Conservation (phyloP, 1,140 invertebrate species). For the Polyergus mexicanus region DNA sequence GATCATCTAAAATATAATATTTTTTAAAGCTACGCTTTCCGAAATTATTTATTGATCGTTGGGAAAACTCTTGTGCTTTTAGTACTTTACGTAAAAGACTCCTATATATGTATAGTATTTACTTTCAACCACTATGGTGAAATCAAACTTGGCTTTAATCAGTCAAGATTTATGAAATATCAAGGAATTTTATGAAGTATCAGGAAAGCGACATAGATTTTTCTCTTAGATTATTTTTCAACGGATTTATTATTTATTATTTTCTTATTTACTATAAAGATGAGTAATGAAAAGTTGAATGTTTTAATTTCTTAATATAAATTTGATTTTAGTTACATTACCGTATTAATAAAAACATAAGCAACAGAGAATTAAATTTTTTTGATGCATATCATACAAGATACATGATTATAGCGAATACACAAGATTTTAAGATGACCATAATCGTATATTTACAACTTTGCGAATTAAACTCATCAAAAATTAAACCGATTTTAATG, state of each 20-base stretch:
- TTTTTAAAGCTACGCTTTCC: background rate
- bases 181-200: background rate
- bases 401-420: background rate
- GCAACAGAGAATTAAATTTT: slow-evolving; percentile 6
- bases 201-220: background rate
- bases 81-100: background rate
- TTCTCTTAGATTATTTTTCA: background rate
- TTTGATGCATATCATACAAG: background rate
- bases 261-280: background rate
- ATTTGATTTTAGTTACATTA: background rate
- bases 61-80: background rate
- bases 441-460: background rate
- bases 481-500: slow-evolving; percentile 1
- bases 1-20: background rate
- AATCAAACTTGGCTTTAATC: background rate
- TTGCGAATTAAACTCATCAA: background rate
- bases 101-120: background rate
- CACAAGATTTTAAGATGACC: background rate
- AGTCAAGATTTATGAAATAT: too few species aligned
- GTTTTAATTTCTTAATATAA: background rate
- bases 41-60: slow-evolving; percentile 20
- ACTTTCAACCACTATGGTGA: slow-evolving; percentile 7
- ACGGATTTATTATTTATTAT: background rate
- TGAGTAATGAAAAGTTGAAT: background rate
- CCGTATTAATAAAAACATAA: background rate